A percentile compares a stretch with the other conserved stretches of the same genome.
phyloP scores from a whole-genome alignment of 1,140 invertebrate species.

The Drosophila mojavensis region DNA sequence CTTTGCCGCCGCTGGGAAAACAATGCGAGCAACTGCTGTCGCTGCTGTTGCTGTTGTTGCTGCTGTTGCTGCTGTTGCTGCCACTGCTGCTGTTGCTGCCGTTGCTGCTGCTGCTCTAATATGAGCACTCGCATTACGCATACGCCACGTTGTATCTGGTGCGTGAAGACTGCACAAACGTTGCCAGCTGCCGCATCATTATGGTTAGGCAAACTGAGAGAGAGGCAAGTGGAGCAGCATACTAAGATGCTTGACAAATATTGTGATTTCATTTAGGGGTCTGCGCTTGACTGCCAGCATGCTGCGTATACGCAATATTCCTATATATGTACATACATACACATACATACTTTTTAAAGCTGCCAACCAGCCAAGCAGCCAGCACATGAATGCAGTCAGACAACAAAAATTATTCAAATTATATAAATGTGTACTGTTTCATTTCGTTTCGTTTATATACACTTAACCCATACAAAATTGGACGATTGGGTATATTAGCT shows the following conservation, averaged over 20 bases:
- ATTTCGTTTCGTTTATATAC: too few relatives aligned
- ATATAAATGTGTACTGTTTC: not conserved
- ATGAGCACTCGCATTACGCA: slow-evolving; percentile 26
- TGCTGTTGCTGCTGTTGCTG: not conserved
- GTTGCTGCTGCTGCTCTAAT: slow-evolving; percentile 1
- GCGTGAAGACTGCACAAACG: slow-evolving; percentile 2
- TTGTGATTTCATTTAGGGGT: slow-evolving; percentile 63
- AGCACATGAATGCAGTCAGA: not conserved
- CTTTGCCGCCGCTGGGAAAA: slow-evolving; percentile 11
- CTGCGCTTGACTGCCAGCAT: not conserved
- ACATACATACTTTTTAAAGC: slow-evolving; percentile 17
- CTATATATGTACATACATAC: not conserved
- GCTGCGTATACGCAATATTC: slow-evolving; percentile 36
- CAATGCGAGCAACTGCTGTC: not conserved
- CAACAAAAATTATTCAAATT: not conserved
- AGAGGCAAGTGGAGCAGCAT: slow-evolving; percentile 24
- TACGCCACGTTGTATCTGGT: slow-evolving; percentile 28
- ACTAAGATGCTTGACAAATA: slow-evolving; percentile 58
- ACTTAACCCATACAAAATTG: too few relatives aligned
- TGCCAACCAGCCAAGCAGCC: not conserved
- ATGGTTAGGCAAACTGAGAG: slow-evolving; percentile 3
- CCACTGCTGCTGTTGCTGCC: not conserved
- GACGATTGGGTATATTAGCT: too few relatives aligned
- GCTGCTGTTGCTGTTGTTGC: not conserved
- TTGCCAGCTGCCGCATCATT: slow-evolving; percentile 12